Percentiles rank a stretch among this genome's conserved stretches.
Evolutionary conservation across 2,797 vertebrate genomes (phyloP).

Genomic region (Mustela erminea): DNA sequence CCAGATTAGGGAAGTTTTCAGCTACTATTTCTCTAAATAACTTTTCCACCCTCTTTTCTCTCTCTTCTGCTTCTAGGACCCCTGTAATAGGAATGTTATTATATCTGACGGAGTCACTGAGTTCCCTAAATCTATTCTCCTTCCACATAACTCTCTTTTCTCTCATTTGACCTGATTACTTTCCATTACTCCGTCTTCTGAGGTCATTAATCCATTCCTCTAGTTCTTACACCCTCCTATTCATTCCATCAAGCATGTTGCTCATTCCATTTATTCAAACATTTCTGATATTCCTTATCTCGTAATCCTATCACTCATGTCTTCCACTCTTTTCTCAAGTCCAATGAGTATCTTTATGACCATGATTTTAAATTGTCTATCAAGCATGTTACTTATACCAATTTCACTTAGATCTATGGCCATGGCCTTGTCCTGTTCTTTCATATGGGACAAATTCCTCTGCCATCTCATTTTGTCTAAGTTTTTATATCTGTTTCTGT

Average conservation of each 20-base stretch:
- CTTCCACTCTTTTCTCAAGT: not conserved
- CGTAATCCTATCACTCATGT: not conserved
- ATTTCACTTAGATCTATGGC: not conserved
- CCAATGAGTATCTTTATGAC: not conserved
- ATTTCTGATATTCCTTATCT: not conserved
- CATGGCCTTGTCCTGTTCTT: not conserved
- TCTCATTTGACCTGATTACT: not conserved
- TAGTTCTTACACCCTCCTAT: not conserved
- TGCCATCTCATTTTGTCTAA: not conserved
- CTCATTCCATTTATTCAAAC: not conserved
- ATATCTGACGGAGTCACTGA: not conserved
- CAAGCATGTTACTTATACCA: not conserved
- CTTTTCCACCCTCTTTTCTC: not conserved
- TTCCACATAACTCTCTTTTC: not conserved
- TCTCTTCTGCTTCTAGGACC: not conserved
- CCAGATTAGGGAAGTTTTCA: not conserved
- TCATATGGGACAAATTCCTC: not conserved
- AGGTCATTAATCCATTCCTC: not conserved
- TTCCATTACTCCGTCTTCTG: not conserved
- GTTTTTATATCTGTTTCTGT: not conserved
- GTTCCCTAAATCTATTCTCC: not conserved
- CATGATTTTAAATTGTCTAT: not conserved
- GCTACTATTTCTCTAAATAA: not conserved
- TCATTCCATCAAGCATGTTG: not conserved
- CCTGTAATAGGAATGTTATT: not conserved